Conservation (phyloP, 2,113 vertebrate genomes). For the Pomatostomus ruficeps region DNA sequence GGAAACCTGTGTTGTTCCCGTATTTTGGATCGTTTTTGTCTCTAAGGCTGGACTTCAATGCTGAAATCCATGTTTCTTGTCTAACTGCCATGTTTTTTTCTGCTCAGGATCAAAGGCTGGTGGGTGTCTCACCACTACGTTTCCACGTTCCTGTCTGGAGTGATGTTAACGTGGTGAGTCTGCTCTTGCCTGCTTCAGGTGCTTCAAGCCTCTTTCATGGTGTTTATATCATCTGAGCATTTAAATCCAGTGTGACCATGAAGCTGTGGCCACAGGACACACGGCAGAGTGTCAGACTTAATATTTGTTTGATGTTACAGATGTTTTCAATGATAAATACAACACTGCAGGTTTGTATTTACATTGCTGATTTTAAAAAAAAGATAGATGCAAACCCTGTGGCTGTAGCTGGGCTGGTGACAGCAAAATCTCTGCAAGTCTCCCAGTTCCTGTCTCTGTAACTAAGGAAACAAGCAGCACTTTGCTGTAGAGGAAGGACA, state of each 20-base stretch:
- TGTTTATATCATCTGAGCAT: neutral
- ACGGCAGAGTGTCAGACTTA: neutral
- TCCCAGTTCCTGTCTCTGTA: neutral
- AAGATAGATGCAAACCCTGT: neutral
- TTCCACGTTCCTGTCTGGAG: slow-evolving; percentile 93
- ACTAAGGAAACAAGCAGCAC: neutral
- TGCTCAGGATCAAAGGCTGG: slow-evolving; percentile 93
- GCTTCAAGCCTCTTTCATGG: neutral
- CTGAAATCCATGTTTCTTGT: neutral
- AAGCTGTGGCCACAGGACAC: neutral
- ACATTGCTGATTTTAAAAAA: neutral
- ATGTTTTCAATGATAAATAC: neutral
- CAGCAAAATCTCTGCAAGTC: neutral
- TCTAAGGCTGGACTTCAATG: neutral
- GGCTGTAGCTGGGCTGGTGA: neutral
- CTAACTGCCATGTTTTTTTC: neutral
- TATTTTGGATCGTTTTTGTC: neutral
- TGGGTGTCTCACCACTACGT: slow-evolving; percentile 98
- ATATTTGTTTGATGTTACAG: neutral
- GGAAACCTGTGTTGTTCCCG: neutral
- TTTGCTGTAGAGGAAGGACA: neutral
- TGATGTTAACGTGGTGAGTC: slow-evolving; percentile 97
- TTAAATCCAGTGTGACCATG: neutral
- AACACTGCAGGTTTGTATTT: neutral
- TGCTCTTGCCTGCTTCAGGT: neutral